Base-by-base conservation (phyloP, 2,888 invertebrate species). In the Ptilodon capucinus region DNA sequence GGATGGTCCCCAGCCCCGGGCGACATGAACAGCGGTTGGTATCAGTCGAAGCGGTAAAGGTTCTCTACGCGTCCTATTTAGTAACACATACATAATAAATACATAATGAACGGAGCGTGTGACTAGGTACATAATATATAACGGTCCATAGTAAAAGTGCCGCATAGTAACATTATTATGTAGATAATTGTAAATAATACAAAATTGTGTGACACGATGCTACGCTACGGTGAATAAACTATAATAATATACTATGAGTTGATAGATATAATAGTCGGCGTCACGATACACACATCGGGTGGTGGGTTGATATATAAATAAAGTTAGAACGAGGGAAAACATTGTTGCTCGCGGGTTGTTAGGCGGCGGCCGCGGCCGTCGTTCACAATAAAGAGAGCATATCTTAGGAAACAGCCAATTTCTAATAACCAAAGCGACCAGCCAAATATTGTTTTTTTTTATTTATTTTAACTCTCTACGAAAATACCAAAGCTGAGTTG, bases 371-470 rank as follows among this genome's bases (percentile, higher is more conserved):
- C 5, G 21, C 34, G n/a, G 42, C 19, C 46, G 39, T 46, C 59
- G 13, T 54, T 66, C 76, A 83, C 80, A 81, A 71, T 68, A 58
- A 75, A 73, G 69, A 74, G 78, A 83, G 82, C 80, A 72, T 72
- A 72, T 76, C 66, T 70, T 62, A 76, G 68, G 71, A 75, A 81
- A 81, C 87, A 87, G 85, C 86, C 86, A 85, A 81, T 69, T 68
- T 80, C 84, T 86, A 85, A 76, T 56, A 57, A 75, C 67, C 67
- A 73, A 85, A 87, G 86, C 86, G 85, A 83, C 83, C 87, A 83
- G 83, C 84, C 87, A 84, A 84, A 86, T 84, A 84, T 86, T n/a
- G n/a, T n/a, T n/a, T n/a, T n/a, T n/a, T n/a, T 84, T 76, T 76
- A 67, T 67, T 66, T 58, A 64, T 55, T 68, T 62, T 64, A 63